Percentiles rank a stretch among this genome's conserved stretches.
Evolutionary conservation across 2,888 invertebrate species (phyloP).

Genomic region (Cecidostiba fungosa): DNA sequence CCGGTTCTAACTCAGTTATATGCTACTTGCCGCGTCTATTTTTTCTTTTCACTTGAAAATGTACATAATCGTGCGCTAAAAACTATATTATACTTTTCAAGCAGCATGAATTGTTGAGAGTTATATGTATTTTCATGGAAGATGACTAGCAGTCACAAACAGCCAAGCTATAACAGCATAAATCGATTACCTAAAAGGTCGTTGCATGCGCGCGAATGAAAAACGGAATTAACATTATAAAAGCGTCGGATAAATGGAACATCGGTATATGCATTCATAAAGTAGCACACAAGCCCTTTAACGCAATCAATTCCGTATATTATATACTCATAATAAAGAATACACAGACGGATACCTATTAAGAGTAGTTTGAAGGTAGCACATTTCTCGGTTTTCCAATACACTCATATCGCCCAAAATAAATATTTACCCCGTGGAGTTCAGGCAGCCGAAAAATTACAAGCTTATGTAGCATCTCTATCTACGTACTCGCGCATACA

Average conservation of each 20-base stretch:
- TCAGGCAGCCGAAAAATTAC: not conserved
- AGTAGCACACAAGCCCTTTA: not conserved
- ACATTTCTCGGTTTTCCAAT: not conserved
- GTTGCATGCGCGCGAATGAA: not conserved
- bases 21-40: not conserved
- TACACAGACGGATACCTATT: too few relatives aligned
- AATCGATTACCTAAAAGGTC: not conserved
- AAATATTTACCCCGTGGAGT: not conserved
- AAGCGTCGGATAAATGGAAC: not conserved
- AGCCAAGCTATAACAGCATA: not conserved
- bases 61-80: conserved; percentile 1
- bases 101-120: not conserved
- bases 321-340: too few relatives aligned
- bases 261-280: not conserved
- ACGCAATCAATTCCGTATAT: too few relatives aligned
- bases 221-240: not conserved
- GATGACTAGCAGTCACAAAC: not conserved
- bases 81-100: not conserved
- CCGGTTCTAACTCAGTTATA: not conserved
- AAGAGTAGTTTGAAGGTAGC: not conserved
- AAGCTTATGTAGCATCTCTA: not conserved
- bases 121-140: not conserved
- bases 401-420: not conserved
- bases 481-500: not conserved
- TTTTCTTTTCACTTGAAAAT: not conserved